Conservation (phyloP, 92 coral and sea anemone species). For the Phenganax subtilis region DNA sequence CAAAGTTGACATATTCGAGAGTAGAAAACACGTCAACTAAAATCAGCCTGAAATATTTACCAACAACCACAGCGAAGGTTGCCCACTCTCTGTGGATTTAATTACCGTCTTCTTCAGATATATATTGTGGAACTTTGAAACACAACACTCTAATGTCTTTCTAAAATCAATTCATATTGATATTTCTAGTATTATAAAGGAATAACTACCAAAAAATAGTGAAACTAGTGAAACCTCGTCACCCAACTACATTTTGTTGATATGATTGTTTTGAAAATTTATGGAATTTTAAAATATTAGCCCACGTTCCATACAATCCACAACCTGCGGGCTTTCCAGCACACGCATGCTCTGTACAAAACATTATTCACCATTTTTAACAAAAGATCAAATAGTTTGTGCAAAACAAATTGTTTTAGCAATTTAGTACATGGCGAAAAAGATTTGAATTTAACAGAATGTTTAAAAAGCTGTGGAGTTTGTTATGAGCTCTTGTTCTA, state of each 20-base stretch:
- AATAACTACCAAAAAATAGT: not conserved
- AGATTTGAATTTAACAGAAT: not conserved
- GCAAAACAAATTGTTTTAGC: not conserved
- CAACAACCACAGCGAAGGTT: not conserved
- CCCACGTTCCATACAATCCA: conserved; percentile 44
- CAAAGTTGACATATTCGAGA: conserved; percentile 30
- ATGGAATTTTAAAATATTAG: conserved; percentile 20
- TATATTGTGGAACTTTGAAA: not conserved
- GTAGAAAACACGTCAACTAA: conserved; percentile 1
- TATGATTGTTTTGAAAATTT: conserved; percentile 15
- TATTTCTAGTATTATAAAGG: not conserved
- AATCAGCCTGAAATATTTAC: not conserved
- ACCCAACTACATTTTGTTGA: not conserved
- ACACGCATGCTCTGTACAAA: conserved; percentile 27
- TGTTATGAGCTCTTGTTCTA: conserved; percentile 41
- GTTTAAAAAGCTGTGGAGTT: conserved; percentile 8
- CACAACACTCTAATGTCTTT: not conserved
- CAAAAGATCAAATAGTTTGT: not conserved
- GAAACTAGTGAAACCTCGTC: not conserved
- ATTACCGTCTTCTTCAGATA: not conserved
- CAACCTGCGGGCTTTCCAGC: conserved; percentile 21
- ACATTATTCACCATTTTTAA: not conserved
- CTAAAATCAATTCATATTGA: not conserved
- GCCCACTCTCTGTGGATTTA: not conserved
- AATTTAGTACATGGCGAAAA: not conserved